These are phyloP conservation scores for Malacoraja senta DNA, from an alignment of 2,797 vertebrate species.

Conservation along the genomic window DNA sequence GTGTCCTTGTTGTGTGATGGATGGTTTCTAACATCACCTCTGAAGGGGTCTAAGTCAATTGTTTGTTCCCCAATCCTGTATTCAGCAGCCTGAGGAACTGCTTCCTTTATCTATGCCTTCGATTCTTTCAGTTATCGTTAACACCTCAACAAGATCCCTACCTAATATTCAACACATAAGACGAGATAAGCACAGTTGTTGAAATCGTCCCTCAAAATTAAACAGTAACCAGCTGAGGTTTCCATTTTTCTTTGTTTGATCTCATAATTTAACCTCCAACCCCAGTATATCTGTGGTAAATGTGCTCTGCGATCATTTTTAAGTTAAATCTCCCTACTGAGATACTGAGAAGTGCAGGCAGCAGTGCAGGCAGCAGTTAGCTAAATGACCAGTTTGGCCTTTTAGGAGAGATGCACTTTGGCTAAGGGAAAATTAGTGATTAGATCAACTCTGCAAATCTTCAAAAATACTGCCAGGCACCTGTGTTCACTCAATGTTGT, in stretches of 20 bases:
- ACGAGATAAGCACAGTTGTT: background rate
- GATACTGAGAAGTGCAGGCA: background rate
- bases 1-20: too few relatives aligned
- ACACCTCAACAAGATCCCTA: background rate
- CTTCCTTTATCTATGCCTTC: background rate
- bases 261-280: background rate
- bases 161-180: background rate
- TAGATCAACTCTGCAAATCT: background rate
- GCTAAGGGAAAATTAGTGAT: background rate
- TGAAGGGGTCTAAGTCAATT: background rate
- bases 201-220: background rate
- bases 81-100: background rate
- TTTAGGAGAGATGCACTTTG: background rate
- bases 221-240: too few relatives aligned
- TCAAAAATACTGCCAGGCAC: background rate
- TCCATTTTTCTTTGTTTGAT: too few relatives aligned
- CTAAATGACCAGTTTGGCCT: background rate
- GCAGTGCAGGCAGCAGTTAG: background rate
- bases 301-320: background rate
- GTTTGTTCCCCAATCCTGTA: background rate
- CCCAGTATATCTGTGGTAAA: background rate
- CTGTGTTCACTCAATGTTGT: background rate
- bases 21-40: background rate
- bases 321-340: background rate
- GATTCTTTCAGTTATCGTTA: background rate